phyloP scores from a whole-genome alignment of 35 echinoderm and acorn worm genomes.

The Ophiothrix spiculata region DNA sequence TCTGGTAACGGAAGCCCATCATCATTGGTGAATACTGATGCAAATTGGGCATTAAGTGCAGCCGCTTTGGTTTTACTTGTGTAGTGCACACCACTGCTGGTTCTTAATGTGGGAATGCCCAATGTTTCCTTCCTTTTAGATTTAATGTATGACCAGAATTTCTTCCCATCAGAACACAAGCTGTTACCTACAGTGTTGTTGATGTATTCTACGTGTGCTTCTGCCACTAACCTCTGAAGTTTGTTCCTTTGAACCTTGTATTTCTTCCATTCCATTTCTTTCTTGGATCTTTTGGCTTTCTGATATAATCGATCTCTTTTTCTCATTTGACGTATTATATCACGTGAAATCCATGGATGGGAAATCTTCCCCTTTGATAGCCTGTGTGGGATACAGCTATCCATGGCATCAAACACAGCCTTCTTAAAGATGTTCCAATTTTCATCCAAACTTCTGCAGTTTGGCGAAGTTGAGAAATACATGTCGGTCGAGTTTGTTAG shows the following conservation, averaged over 20 bases:
- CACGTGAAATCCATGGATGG: not conserved
- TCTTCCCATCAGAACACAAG: not conserved
- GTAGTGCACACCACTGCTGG: not conserved
- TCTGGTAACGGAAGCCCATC: not conserved
- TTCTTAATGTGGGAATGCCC: not conserved
- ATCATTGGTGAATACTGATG: not conserved
- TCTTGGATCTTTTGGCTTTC: not conserved
- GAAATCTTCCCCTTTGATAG: constrained; percentile 1
- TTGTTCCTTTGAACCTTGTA: not conserved
- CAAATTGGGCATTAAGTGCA: not conserved
- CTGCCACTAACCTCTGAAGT: not conserved
- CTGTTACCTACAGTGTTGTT: not conserved
- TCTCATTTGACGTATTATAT: not conserved
- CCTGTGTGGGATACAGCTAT: constrained; percentile 2
- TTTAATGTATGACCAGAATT: not conserved
- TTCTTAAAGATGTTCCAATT: not conserved
- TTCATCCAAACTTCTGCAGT: not conserved
- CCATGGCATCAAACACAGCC: not conserved
- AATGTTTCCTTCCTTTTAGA: not conserved
- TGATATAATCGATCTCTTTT: not conserved
- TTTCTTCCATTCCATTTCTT: not conserved
- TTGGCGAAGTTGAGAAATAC: not conserved
- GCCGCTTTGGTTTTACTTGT: not conserved
- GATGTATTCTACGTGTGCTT: not conserved
- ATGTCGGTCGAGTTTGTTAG: not conserved